A percentile compares a stretch with the other conserved stretches of the same genome.
Conservation (phyloP, 2,113 vertebrate species). For the Zingel zingel region DNA sequence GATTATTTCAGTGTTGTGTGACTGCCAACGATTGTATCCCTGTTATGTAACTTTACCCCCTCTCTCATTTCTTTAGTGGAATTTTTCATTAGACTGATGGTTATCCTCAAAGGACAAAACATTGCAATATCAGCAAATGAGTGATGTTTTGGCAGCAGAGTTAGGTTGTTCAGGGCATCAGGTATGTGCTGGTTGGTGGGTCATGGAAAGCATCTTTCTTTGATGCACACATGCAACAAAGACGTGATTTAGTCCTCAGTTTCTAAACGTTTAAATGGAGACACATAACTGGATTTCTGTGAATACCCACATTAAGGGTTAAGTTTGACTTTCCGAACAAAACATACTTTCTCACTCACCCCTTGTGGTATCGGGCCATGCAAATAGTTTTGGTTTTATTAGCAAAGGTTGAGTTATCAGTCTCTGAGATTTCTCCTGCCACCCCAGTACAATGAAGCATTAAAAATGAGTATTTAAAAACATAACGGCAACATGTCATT, state of each 20-base stretch:
- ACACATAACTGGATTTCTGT: background rate
- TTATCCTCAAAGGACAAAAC: slow-evolving; percentile 35
- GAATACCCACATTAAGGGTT: background rate
- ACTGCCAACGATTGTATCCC: slow-evolving; percentile 19
- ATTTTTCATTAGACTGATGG: slow-evolving; percentile 44
- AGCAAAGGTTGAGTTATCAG: background rate
- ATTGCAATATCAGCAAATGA: slow-evolving; percentile 15
- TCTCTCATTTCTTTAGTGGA: slow-evolving; percentile 40
- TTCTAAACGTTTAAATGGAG: background rate
- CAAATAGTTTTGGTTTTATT: background rate
- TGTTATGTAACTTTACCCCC: slow-evolving; percentile 13
- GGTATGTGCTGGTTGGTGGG: background rate
- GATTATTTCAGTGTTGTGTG: slow-evolving; percentile 26
- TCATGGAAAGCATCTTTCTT: background rate
- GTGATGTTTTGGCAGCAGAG: slow-evolving; percentile 35
- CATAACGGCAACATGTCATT: background rate
- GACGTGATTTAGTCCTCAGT: background rate
- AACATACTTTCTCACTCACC: background rate
- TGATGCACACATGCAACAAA: background rate
- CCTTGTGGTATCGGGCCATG: background rate
- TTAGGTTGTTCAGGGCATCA: background rate
- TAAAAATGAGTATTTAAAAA: background rate
- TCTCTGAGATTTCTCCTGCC: background rate
- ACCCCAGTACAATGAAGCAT: background rate
- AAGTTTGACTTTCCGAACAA: background rate